phyloP scores from a whole-genome alignment of 2,113 vertebrate species.

The Myocastor coypus region DNA sequence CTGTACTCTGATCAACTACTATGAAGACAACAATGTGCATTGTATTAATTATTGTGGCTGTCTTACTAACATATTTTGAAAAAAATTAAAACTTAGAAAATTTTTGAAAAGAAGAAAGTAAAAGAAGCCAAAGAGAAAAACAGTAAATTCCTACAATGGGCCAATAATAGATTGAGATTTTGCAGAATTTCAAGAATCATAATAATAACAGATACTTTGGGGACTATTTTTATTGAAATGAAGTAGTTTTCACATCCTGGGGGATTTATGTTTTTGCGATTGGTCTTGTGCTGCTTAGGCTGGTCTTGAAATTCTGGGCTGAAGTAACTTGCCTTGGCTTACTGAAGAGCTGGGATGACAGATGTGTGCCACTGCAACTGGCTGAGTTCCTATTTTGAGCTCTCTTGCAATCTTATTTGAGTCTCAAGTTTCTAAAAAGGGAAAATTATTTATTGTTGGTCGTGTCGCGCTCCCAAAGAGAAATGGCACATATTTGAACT shows the following conservation, averaged over 20 bases:
- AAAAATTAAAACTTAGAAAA: too few relatives aligned
- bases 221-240: slow-evolving; percentile 28
- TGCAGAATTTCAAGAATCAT: background rate
- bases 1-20: too few relatives aligned
- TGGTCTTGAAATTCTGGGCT: background rate
- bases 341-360: background rate
- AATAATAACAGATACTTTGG: background rate
- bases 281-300: background rate
- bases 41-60: too few relatives aligned
- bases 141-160: background rate
- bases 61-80: too few relatives aligned
- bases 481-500: background rate
- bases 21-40: too few relatives aligned
- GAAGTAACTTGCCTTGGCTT: background rate
- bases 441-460: background rate
- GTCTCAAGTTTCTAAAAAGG: background rate
- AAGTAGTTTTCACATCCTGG: slow-evolving; percentile 2
- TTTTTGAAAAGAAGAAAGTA: background rate
- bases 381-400: background rate
- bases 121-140: background rate
- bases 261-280: background rate
- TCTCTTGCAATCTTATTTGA: background rate
- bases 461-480: background rate
- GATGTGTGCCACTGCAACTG: too few relatives aligned
- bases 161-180: background rate